Base-by-base conservation (phyloP, 2,888 invertebrate species). In the Tetropium fuscum region DNA sequence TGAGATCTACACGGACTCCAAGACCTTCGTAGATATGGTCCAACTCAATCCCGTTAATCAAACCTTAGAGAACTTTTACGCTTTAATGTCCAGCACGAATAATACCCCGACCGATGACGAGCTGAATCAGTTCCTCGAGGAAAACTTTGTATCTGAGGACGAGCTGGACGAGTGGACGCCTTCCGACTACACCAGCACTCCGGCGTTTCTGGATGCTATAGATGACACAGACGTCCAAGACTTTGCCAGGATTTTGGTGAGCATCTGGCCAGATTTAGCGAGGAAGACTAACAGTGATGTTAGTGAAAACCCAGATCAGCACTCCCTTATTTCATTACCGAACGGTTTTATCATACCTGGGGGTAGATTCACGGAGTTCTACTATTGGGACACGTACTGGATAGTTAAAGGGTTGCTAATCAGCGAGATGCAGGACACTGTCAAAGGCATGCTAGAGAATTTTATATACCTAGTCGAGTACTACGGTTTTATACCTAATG, bases 381-480 rank as follows among this genome's bases (percentile, higher is more conserved):
- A 94, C 78, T 94, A 94, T 77, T 94, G 94, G 94, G 94, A 95
- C 74, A 88, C 93, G 0, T 95, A 90, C 78, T 95, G 94, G 94
- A 92, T 93, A 48, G 84, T 94, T 22, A 89, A 91, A 75, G 94
- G 94, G 0, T 82, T 94, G 2, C 82, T 95, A 2, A 83, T 90
- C 3, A 90, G 90, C 27, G 91, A 89, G 56, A 94, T 94, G 94
- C 78, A 83, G 7, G 81, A 84, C 8, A 94, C 93, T 0, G 91
- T 87, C 0, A 84, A 83, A 77, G 92, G 93, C 1, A 90, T 94
- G 85, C 84, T 95, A 13, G 86, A 87, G 63, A 95, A 95, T 79
- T 88, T 94, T 63, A 83, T 92, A 0, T 84, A 86, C 57, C 81
- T 94, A 62, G 86, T 94, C 0, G 84, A 87, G 11, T 84, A 81